Percentiles rank a stretch among this genome's conserved stretches.
phyloP scores from a whole-genome alignment of 2,888 invertebrate species.

The Gerosis bhagava region DNA sequence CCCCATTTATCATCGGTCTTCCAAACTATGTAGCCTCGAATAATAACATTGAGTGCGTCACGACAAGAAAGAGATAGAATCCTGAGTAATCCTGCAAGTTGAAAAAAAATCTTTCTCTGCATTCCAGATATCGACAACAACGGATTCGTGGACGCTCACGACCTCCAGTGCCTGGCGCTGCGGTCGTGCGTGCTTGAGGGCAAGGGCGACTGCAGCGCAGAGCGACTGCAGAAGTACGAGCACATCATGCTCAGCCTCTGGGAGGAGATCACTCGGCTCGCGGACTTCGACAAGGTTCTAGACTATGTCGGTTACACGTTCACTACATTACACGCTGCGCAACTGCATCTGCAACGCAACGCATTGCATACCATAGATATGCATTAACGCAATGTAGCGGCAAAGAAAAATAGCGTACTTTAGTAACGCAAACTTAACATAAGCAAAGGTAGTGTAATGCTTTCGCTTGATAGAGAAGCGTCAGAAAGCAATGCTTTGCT shows the following conservation, averaged over 20 bases:
- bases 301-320: conserved; percentile 78
- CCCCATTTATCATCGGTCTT: too few relatives aligned
- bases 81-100: conserved; percentile 2
- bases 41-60: too few relatives aligned
- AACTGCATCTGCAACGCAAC: conserved; percentile 26
- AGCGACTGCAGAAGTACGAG: conserved; percentile 89
- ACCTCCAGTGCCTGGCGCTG: conserved; percentile 92
- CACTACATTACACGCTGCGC: conserved; percentile 47
- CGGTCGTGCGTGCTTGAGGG: conserved; percentile 92
- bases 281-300: conserved; percentile 93
- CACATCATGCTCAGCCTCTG: conserved; percentile 92
- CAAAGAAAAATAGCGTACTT: too few relatives aligned
- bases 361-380: too few relatives aligned
- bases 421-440: too few relatives aligned
- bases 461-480: too few relatives aligned
- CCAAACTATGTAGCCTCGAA: too few relatives aligned
- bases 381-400: too few relatives aligned
- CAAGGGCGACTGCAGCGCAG: conserved; percentile 89
- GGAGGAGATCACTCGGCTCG: conserved; percentile 93
- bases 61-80: conserved; percentile 3
- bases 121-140: conserved; percentile 92
- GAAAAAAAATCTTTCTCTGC: conserved; percentile 5
- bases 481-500: too few relatives aligned
- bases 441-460: too few relatives aligned
- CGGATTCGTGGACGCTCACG: conserved; percentile 90